phyloP scores from a whole-genome alignment of 2,797 vertebrate genomes.

The Crypturellus tataupa region DNA sequence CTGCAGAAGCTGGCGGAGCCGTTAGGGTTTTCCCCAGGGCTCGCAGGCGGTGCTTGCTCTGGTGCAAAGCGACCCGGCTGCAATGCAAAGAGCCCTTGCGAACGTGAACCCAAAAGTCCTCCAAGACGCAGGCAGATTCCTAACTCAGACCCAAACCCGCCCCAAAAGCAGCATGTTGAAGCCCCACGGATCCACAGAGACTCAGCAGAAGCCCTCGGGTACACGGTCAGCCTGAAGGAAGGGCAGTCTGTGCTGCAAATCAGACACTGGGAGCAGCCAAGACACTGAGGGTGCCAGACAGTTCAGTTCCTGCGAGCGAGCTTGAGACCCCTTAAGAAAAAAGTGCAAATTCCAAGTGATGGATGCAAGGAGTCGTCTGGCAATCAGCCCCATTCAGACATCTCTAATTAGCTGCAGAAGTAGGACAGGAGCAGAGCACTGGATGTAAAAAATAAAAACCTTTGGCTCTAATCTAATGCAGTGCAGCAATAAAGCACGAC shows the following conservation, averaged over 20 bases:
- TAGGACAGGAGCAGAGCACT: no score
- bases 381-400: not conserved
- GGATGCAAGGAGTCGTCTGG: not conserved
- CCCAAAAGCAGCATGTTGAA: not conserved
- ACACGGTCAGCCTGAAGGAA: not conserved
- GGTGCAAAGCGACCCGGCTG: not conserved
- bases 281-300: not conserved
- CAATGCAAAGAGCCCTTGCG: no score
- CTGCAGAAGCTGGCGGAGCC: not conserved
- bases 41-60: not conserved
- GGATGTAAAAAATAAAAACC: not conserved
- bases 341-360: not conserved
- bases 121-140: not conserved
- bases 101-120: not conserved
- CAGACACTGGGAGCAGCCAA: not conserved
- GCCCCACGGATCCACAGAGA: accelerated
- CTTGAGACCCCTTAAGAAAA: not conserved
- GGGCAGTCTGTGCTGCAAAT: accelerated
- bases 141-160: not conserved
- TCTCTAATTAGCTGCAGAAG: not conserved
- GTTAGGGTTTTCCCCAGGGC: accelerated
- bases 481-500: not conserved
- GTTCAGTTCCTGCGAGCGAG: not conserved
- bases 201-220: not conserved
- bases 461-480: not conserved